phyloP scores from a whole-genome alignment of 92 coral and sea anemone species.

The Umimayanthus chanpuru region DNA sequence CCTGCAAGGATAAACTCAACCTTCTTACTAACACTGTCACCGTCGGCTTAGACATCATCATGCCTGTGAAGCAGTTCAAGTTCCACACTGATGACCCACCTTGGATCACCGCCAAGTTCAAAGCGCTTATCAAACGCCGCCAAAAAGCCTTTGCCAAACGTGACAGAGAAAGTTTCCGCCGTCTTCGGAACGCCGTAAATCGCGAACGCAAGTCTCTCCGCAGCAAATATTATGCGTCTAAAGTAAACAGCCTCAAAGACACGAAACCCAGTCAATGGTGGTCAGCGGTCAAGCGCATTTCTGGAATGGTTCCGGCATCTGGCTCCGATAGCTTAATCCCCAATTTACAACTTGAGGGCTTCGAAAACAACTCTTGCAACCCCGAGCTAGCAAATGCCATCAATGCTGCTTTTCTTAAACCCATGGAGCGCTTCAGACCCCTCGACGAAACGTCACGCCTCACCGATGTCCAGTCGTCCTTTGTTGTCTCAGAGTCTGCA shows the following conservation, averaged over 20 bases:
- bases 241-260: conserved; percentile 42
- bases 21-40: conserved; percentile 42
- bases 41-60: conserved; percentile 51
- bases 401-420: conserved; percentile 51
- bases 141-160: conserved; percentile 42
- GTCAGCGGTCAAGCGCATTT: conserved; percentile 41
- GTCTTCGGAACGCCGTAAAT: conserved; percentile 49
- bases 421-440: conserved; percentile 41
- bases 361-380: conserved; percentile 20
- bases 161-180: conserved; percentile 34
- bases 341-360: conserved; percentile 34
- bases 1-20: conserved; percentile 44
- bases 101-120: conserved; percentile 40
- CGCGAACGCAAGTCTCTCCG: conserved; percentile 51
- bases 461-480: conserved; percentile 6
- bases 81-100: conserved; percentile 27
- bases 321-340: conserved; percentile 41
- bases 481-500: conserved; percentile 10
- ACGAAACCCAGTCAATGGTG: conserved; percentile 64
- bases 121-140: conserved; percentile 47
- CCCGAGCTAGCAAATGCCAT: conserved; percentile 45
- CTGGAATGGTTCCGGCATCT: conserved; percentile 50
- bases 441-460: conserved; percentile 5
- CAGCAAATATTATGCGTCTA: conserved; percentile 39
- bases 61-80: conserved; percentile 28